Evolutionary conservation across 2,888 invertebrate genomes (phyloP), one percentile per base, ranked within the genome.

Genomic region (Lottia gigantea): DNA sequence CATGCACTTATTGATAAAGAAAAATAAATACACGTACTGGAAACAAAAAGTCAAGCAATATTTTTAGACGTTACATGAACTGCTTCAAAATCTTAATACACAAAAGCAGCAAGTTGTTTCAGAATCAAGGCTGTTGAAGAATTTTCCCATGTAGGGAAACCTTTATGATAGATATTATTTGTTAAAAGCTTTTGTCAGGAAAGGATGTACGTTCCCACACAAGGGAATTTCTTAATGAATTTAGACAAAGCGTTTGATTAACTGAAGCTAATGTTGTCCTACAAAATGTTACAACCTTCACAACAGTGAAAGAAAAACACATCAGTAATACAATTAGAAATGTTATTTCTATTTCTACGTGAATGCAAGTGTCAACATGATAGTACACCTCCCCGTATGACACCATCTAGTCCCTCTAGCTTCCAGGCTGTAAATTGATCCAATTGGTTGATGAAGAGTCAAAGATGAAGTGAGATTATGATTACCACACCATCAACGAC

Each of bases 231-330:
- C 14, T 19, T 19, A 55, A 12, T 23, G 19, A 12, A 23, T 23
- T 19, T n/a, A 23, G 55, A 55, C 55, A 55, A 19, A 55, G 55
- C 19, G 23, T 55, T 55, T 55, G 55, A 55, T 55, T 23, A 12
- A 23, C 19, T 55, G 55, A 55, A 55, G 23, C 55, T 19, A 55
- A 2, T 55, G 55, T 55, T 55, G 55, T 55, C 55, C 55, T 55
- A 55, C 55, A 55, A 55, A 55, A 55, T 55, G 55, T 55, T 55
- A 55, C 55, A 23, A 19, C 19, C 55, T 55, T 55, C 55, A 55
- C 23, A 55, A 55, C 55, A 55, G 55, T 23, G 55, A 23, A 19
- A 55, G 19, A 19, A 23, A 55, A 23, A 55, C 23, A 55, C 55
- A 23, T 19, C 23, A 19, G 55, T 55, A 55, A 55, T 55, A 55